A percentile compares a stretch with the other conserved stretches of the same genome.
Conservation (phyloP, 2,888 invertebrate species). For the Cephus spinipes region DNA sequence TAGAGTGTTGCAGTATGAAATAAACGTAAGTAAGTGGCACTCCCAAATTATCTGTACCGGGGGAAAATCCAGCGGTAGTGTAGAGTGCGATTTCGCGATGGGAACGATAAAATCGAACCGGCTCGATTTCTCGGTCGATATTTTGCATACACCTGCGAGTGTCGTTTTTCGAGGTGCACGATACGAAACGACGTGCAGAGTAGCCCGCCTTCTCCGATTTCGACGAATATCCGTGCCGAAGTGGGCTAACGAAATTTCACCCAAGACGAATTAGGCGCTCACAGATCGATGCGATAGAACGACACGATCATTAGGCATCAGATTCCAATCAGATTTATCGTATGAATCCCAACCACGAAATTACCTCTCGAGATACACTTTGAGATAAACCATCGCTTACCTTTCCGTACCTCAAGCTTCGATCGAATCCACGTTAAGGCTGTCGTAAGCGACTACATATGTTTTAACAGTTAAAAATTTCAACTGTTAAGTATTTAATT, state of each 20-base stretch:
- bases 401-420: not conserved
- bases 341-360: slow-evolving; percentile 20
- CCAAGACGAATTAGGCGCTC: slow-evolving; percentile 24
- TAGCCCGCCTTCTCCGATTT: slow-evolving; percentile 14
- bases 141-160: not conserved
- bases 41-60: not conserved
- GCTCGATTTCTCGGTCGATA: slow-evolving; percentile 6
- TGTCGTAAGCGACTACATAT: not conserved
- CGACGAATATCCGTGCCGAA: slow-evolving; percentile 17
- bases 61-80: not conserved
- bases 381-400: slow-evolving; percentile 15
- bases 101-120: not conserved
- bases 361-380: slow-evolving; percentile 22
- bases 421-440: not conserved
- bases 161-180: not conserved
- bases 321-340: slow-evolving; percentile 23
- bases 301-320: slow-evolving; percentile 24
- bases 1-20: not conserved
- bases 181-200: not conserved
- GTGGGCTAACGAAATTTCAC: slow-evolving; percentile 21
- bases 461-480: not conserved
- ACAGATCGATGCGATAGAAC: slow-evolving; percentile 21
- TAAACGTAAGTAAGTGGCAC: not conserved
- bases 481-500: not conserved
- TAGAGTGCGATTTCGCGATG: not conserved